Evolutionary conservation across 2,888 invertebrate species (phyloP).

Genomic region (Masnerella sp.): DNA sequence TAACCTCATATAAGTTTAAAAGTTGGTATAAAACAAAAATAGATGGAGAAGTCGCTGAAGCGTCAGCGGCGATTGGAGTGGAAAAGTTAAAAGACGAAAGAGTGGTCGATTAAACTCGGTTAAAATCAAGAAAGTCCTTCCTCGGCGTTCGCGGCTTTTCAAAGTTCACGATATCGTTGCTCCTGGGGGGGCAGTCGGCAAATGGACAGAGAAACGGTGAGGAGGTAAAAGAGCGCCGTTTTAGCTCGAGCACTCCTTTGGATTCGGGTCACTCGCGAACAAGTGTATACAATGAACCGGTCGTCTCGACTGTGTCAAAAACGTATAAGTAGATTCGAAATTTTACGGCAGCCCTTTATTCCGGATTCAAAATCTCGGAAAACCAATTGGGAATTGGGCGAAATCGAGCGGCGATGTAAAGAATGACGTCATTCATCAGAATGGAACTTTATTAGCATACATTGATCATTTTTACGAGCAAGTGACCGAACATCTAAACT

Average conservation of each 20-base stretch:
- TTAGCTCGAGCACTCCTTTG: slow-evolving; percentile 60
- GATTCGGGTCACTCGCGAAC: slow-evolving; percentile 64
- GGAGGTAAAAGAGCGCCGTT: slow-evolving; percentile 37
- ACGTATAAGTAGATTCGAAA: slow-evolving; percentile 4
- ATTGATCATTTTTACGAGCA: too few relatives aligned
- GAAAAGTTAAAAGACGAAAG: slow-evolving; percentile 66
- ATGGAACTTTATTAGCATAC: too few relatives aligned
- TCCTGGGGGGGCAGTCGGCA: slow-evolving; percentile 51
- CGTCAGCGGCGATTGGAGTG: slow-evolving; percentile 54
- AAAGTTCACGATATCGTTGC: slow-evolving; percentile 64
- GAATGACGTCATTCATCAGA: too few relatives aligned
- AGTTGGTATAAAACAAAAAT: slow-evolving; percentile 39
- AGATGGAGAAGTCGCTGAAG: slow-evolving; percentile 33
- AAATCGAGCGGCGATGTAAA: too few relatives aligned
- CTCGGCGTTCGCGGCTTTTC: slow-evolving; percentile 60
- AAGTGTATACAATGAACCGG: slow-evolving; percentile 48
- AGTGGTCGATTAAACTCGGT: slow-evolving; percentile 66
- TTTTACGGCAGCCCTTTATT: too few relatives aligned
- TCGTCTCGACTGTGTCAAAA: slow-evolving; percentile 22
- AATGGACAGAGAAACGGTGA: slow-evolving; percentile 47
- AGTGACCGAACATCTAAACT: too few relatives aligned
- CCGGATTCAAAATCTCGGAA: not conserved
- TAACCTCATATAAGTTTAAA: not conserved
- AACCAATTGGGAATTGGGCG: too few relatives aligned
- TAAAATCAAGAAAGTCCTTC: slow-evolving; percentile 64